These are phyloP conservation scores for Corvus cornix DNA, from an alignment of 2,113 vertebrate genomes.

Conservation along the genomic window DNA sequence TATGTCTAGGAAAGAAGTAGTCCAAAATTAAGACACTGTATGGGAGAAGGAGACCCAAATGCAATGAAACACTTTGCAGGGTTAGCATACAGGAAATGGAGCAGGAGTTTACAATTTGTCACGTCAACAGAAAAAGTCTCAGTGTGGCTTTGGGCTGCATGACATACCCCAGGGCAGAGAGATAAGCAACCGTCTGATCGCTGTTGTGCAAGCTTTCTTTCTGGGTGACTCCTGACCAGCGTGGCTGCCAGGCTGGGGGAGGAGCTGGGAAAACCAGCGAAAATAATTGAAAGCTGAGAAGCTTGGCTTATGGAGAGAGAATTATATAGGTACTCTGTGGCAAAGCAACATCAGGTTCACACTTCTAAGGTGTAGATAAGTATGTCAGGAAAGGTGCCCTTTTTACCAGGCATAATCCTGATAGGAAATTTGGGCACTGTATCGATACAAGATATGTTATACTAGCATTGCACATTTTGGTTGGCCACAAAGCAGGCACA, in stretches of 20 bases:
- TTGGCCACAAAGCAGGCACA: background rate
- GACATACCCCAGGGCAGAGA: background rate
- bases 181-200: background rate
- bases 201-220: background rate
- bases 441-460: background rate
- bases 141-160: background rate
- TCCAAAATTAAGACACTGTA: background rate
- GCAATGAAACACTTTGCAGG: background rate
- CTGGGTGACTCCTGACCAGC: background rate
- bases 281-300: background rate
- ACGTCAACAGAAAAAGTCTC: background rate
- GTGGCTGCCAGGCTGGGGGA: background rate
- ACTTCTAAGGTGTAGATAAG: background rate
- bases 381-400: background rate
- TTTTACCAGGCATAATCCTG: background rate
- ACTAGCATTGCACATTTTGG: background rate
- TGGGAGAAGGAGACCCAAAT: conserved; percentile 23
- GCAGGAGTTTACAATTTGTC: conserved; percentile 5
- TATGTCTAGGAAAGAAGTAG: background rate
- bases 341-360: background rate
- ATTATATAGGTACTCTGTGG: background rate
- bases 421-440: background rate
- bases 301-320: background rate
- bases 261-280: background rate
- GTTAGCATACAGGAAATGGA: conserved; percentile 17